A percentile compares a stretch with the other conserved stretches of the same genome.
These are phyloP conservation scores for Pristis pectinata DNA, from an alignment of 2,797 vertebrate genomes.

Conservation along the genomic window DNA sequence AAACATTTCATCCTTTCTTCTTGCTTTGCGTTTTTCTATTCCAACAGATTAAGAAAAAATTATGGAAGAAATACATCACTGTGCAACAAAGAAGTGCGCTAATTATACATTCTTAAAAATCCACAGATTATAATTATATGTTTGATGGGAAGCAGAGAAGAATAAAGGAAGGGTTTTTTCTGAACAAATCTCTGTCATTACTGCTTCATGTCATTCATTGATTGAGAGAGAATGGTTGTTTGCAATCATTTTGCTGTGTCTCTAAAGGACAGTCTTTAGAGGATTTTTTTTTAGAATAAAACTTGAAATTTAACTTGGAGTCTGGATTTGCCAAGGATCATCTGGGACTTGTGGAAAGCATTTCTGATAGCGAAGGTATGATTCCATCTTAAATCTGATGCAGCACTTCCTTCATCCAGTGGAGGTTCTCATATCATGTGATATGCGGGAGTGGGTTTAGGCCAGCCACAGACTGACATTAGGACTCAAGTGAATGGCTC, in stretches of 20 bases:
- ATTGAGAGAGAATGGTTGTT: background rate
- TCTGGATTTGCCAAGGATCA: background rate
- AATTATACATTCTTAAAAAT: background rate
- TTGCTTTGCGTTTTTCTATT: background rate
- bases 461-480: background rate
- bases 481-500: background rate
- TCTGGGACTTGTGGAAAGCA: background rate
- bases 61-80: background rate
- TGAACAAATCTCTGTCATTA: background rate
- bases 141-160: background rate
- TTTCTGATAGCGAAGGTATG: too few relatives aligned
- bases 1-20: background rate
- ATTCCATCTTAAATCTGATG: background rate
- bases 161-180: background rate
- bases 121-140: background rate
- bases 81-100: background rate
- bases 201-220: background rate
- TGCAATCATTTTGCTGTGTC: background rate
- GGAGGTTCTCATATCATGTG: background rate
- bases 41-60: background rate
- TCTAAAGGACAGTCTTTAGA: background rate
- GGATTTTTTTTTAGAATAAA: background rate
- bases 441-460: background rate
- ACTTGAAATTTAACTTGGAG: background rate
- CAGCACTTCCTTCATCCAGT: background rate